Evolutionary conservation across 2,797 vertebrate genomes (phyloP).

Genomic region (Manis javanica): DNA sequence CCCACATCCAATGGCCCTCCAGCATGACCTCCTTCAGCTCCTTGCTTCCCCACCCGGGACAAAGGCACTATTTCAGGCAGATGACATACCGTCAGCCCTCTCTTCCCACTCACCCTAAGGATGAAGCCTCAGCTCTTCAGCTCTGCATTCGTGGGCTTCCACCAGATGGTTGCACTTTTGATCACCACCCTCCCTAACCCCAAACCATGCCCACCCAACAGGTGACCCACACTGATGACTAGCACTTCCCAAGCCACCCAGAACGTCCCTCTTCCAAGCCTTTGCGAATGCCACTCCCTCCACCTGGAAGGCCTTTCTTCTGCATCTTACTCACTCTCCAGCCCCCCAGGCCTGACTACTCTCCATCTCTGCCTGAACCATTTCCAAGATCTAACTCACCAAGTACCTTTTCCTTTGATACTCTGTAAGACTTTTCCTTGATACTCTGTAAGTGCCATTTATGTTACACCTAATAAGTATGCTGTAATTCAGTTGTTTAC

Average conservation of each 20-base stretch:
- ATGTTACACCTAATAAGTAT: background rate
- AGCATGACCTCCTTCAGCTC: background rate
- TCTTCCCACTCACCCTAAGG: background rate
- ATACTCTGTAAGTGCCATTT: background rate
- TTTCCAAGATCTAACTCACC: background rate
- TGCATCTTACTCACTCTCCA: background rate
- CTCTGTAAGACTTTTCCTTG: background rate
- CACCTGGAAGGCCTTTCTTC: background rate
- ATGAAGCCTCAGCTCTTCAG: background rate
- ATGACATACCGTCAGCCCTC: background rate
- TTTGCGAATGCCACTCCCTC: background rate
- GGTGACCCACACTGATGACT: background rate
- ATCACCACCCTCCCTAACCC: background rate
- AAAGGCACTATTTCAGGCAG: background rate
- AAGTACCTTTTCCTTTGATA: too few species aligned
- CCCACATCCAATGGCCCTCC: accelerated
- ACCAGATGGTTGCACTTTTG: background rate
- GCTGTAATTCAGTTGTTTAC: background rate
- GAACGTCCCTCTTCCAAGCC: background rate
- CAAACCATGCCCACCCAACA: background rate
- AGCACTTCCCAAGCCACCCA: background rate
- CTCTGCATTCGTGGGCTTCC: background rate
- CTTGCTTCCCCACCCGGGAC: background rate
- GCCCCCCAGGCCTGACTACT: background rate
- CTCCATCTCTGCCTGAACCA: background rate